phyloP scores from a whole-genome alignment of 2,888 invertebrate genomes.

The Erpobdella octoculata region DNA sequence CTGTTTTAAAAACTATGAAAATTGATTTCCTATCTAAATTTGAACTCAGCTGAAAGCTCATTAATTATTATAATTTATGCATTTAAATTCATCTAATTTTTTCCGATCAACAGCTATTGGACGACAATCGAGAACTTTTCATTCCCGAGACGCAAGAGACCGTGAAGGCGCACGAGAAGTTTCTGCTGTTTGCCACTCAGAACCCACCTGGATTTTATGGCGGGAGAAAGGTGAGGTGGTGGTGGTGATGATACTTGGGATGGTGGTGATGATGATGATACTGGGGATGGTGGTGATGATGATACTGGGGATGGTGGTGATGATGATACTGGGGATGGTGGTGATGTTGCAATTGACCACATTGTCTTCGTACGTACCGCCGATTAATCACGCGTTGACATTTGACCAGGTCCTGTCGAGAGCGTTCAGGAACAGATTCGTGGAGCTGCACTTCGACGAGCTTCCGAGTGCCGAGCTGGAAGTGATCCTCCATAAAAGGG shows the following conservation, averaged over 20 bases:
- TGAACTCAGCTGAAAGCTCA: too few relatives aligned
- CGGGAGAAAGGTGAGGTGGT: constrained; percentile 72
- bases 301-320: background rate
- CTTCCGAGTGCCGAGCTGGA: constrained; percentile 79
- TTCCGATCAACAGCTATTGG: constrained; percentile 60
- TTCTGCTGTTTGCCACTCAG: constrained; percentile 96
- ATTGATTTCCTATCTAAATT: background rate
- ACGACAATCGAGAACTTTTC: constrained; percentile 94
- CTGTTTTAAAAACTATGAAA: background rate
- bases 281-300: background rate
- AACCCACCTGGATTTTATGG: constrained; percentile 94
- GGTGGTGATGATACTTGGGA: background rate
- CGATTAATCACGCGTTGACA: background rate
- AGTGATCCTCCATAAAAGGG: constrained; percentile 76
- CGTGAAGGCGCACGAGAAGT: constrained; percentile 83
- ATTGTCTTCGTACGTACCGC: background rate
- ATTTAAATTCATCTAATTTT: background rate
- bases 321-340: background rate
- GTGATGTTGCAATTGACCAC: background rate
- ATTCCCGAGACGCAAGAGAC: constrained; percentile 91
- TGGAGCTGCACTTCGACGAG: constrained; percentile 91
- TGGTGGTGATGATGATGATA: background rate
- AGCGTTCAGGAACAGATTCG: constrained; percentile 93
- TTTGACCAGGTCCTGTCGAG: constrained; percentile 73
- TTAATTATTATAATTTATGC: background rate